Percentiles rank a stretch among this genome's conserved stretches.
Conservation (phyloP, 1,140 invertebrate species). For the Drosophila sp. region DNA sequence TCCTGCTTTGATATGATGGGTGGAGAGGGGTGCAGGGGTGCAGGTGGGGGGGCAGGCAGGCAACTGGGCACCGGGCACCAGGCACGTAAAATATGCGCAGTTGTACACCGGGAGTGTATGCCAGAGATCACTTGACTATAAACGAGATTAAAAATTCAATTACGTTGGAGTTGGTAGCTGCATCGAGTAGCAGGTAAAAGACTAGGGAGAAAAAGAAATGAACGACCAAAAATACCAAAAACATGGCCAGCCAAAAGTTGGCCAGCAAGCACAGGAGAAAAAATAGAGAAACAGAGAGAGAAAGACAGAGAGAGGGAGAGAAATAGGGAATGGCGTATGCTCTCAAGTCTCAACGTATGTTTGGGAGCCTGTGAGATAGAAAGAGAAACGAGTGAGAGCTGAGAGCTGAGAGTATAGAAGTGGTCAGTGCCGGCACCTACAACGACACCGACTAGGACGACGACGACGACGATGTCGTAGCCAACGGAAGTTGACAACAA, state of each 20-base stretch:
- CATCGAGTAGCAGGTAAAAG: slow-evolving; percentile 66
- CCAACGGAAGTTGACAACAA: slow-evolving; percentile 81
- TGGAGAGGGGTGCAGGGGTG: background rate
- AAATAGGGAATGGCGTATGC: slow-evolving; percentile 43
- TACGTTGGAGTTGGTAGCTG: slow-evolving; percentile 79
- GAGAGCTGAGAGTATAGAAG: slow-evolving; percentile 60
- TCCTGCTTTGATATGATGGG: slow-evolving; percentile 6
- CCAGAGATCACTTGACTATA: slow-evolving; percentile 82
- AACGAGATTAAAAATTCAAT: slow-evolving; percentile 82
- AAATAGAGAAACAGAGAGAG: slow-evolving; percentile 5
- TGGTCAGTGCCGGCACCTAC: slow-evolving; percentile 65
- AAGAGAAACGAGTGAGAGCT: slow-evolving; percentile 3
- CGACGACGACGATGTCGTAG: slow-evolving; percentile 68
- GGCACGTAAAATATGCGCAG: slow-evolving; percentile 69
- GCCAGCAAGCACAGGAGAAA: slow-evolving; percentile 29
- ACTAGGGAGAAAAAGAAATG: slow-evolving; percentile 34
- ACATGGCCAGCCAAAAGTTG: slow-evolving; percentile 62
- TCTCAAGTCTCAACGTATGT: slow-evolving; percentile 69
- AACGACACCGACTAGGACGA: background rate
- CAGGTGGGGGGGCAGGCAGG: slow-evolving; percentile 23
- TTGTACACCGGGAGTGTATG: slow-evolving; percentile 65
- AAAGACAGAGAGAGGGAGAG: slow-evolving; percentile 13
- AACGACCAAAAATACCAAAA: slow-evolving; percentile 35
- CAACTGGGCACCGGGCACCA: slow-evolving; percentile 37
- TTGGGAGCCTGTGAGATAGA: slow-evolving; percentile 27